Evolutionary conservation across 92 coral and sea anemone genomes (phyloP).

Genomic region (Epizoanthus fatuus): DNA sequence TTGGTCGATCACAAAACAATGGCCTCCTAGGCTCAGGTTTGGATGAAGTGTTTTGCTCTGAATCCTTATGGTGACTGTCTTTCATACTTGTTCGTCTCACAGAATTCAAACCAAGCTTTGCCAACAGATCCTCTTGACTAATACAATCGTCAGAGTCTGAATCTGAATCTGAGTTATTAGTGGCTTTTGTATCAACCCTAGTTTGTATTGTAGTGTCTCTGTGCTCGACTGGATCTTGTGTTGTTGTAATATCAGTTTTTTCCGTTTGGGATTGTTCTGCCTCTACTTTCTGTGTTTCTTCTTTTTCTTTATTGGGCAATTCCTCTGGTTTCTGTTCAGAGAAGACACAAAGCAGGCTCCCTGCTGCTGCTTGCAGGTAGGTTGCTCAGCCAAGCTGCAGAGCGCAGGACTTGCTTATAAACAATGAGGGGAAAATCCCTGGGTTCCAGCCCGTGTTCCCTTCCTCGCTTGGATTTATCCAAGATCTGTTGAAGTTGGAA

Average conservation of each 20-base stretch:
- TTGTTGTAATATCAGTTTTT: neutral
- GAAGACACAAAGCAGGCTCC: too few species aligned
- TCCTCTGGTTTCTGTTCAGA: conserved; percentile 26
- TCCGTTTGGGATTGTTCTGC: neutral
- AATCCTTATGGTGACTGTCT: conserved; percentile 77
- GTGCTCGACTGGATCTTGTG: neutral
- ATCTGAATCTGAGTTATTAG: conserved; percentile 51
- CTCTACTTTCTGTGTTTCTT: neutral
- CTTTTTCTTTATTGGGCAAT: neutral
- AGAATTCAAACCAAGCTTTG: conserved; percentile 94
- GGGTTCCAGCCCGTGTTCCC: too few species aligned
- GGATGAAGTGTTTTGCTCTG: conserved; percentile 26
- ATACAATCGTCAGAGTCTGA: conserved; percentile 94
- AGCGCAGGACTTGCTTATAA: too few species aligned
- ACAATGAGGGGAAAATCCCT: too few species aligned
- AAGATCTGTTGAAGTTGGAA: too few species aligned
- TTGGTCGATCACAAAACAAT: conserved; percentile 89
- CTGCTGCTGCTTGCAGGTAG: too few species aligned
- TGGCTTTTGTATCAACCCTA: conserved; percentile 13
- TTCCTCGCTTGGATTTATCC: too few species aligned
- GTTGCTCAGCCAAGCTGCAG: too few species aligned
- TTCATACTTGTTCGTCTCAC: conserved; percentile 68
- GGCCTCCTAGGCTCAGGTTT: conserved; percentile 66
- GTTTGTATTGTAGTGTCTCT: conserved; percentile 3
- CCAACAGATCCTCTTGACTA: conserved; percentile 95